Evolutionary conservation across 2,888 invertebrate genomes (phyloP), one percentile per base, ranked within the genome.

Genomic region (Apodemia hepburni): DNA sequence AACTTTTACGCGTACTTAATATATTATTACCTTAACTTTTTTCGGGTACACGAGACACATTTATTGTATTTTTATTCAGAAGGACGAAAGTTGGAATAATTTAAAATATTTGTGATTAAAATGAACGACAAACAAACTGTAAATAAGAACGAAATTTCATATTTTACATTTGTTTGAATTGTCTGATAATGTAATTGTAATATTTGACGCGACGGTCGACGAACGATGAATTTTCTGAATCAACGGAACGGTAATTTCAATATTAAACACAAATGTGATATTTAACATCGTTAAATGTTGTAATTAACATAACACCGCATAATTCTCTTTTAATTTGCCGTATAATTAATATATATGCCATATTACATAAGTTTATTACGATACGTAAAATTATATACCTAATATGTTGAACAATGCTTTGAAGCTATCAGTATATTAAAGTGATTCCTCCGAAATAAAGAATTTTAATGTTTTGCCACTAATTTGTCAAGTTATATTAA

Each of bases 121-220:
- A 38, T 38, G 35, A 42, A 42, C 18, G 7, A 49, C 8, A 49
- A 49, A 18, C 49, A 18, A 54, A 2, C 22, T 27, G 27, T 22
- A 12, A 27, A 54, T 11, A 54, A 22, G 22, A 54, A 42, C 42
- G 15, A 51, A 18, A 6, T 17, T 51, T 51, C 51, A 12, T 6
- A 54, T 54, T 54, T 54, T 54, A 54, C 51, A 22, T 27, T 27
- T 27, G 22, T 54, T 54, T 54, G 9, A 27, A 27, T 22, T 22
- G 18, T 54, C 18, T 54, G 51, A 54, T 22, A 54, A 54, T 54
- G 51, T 54, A 54, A 54, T 54, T 54, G 51, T 54, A 54, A 54
- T 54, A 22, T 54, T 54, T 54, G 51, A 22, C 51, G 51, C 51
- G 49, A 18, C 49, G 22, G 18, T 51, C 49, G 49, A 51, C 49